Conservation (phyloP, 2,797 vertebrate species). For the Manis pentadactyla region DNA sequence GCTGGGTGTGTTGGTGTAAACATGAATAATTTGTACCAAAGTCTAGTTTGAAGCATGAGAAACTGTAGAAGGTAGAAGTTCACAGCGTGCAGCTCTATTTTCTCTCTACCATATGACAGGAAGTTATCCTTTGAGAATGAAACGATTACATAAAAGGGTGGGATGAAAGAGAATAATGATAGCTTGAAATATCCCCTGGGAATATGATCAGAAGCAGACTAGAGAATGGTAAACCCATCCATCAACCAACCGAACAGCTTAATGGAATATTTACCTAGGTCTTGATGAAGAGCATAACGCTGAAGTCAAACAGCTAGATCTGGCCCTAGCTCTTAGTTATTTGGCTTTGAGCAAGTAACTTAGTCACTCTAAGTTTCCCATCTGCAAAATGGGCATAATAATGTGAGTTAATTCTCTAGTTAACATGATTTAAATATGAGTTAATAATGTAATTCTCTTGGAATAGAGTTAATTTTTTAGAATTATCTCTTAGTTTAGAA, state of each 20-base stretch:
- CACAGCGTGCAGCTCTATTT: neutral
- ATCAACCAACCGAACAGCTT: neutral
- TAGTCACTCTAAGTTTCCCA: neutral
- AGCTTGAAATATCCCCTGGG: neutral
- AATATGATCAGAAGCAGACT: neutral
- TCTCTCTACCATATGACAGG: neutral
- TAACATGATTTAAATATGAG: no score
- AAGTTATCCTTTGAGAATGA: neutral
- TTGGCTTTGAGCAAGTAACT: neutral
- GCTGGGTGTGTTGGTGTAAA: neutral
- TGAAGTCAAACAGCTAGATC: neutral
- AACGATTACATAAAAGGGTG: neutral
- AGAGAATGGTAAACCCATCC: neutral
- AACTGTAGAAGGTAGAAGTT: neutral
- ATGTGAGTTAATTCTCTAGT: neutral
- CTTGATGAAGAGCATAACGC: neutral
- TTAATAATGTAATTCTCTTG: neutral
- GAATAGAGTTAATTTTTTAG: neutral
- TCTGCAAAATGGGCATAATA: neutral
- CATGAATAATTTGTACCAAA: fast-evolving
- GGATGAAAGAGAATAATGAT: neutral
- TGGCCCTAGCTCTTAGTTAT: neutral
- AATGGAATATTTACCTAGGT: neutral
- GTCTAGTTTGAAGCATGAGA: neutral
- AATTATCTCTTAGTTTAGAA: neutral